Evolutionary conservation across 2,888 invertebrate genomes (phyloP).

Genomic region (Fissipunctia ypsillon): DNA sequence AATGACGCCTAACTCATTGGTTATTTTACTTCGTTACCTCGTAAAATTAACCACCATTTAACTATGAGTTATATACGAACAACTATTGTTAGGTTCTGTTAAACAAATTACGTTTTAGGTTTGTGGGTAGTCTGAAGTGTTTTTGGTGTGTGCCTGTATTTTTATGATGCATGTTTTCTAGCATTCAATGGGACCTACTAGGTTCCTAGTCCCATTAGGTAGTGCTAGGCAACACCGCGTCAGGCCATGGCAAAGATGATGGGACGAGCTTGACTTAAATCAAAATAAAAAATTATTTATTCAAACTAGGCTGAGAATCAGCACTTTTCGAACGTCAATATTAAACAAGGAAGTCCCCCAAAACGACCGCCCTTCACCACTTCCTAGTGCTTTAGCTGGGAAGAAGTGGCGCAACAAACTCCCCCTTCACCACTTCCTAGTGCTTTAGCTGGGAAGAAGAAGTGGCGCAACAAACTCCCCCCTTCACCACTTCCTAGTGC

Average conservation of each 20-base stretch:
- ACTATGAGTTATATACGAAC: constrained; percentile 65
- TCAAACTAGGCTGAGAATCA: too few species aligned
- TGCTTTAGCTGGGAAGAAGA: too few species aligned
- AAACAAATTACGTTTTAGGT: constrained; percentile 37
- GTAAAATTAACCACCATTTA: constrained; percentile 72
- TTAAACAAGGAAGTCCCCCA: too few species aligned
- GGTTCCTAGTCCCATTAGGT: background rate
- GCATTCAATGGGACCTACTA: background rate
- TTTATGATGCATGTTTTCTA: constrained; percentile 6
- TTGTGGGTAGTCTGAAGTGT: constrained; percentile 20
- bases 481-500: too few species aligned
- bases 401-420: too few species aligned
- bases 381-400: too few species aligned
- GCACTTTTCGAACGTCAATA: too few species aligned
- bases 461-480: too few species aligned
- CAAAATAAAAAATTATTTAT: too few species aligned
- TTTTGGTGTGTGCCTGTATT: background rate
- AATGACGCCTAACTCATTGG: constrained; percentile 67
- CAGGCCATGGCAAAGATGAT: background rate
- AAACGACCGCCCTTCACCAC: too few species aligned
- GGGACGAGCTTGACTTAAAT: too few species aligned
- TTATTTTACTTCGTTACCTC: constrained; percentile 68
- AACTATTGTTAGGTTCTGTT: constrained; percentile 50
- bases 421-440: too few species aligned
- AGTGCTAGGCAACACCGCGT: background rate